Base-by-base conservation (phyloP, 2,888 invertebrate genomes). In the Caenorhabditis wallacei region DNA sequence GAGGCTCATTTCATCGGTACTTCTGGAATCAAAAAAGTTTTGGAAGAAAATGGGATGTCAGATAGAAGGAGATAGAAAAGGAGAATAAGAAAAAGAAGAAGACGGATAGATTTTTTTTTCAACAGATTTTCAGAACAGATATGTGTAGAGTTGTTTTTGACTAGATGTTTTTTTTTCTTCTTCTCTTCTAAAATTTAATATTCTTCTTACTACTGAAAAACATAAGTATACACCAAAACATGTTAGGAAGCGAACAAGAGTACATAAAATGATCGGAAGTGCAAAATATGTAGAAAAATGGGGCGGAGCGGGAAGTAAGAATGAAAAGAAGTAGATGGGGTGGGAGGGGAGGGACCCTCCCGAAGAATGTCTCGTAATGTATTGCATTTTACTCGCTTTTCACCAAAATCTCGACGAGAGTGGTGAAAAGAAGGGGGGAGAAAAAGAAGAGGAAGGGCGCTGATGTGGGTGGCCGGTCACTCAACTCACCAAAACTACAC, bases 381-480 rank as follows among this genome's bases (percentile, higher is more conserved):
- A 78, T 78, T 78, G 78, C 78, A 78, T 78, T 78, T 78, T 78
- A 78, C 78, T 78, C 78, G 78, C 69, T 56, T 78, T 78, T 78
- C 78, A 78, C 78, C 78, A 78, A 78, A 78, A 78, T 78, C 78
- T 78, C 78, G 46, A 71, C 71, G 48, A 75, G 75, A 66, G 75
- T 64, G 74, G 66, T 66, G 66, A 66, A 66, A 46, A 30, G 26
- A 43, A 18, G 46, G 53, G 51, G 30, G 37, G 22, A 13, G 61
- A 59, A 48, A 13, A n/a, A 22, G 43, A 43, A 43, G 43, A 48
- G 59, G 66, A 66, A 59, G 51, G 75, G 75, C 74, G 74, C 74
- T 61, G 64, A 74, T 64, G 74, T 74, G 74, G 74, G 64, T 74
- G 66, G 75, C 5, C 53, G 72, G 72, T 75, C 57, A 66, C 64